Evolutionary conservation across 2,113 vertebrate genomes (phyloP), one percentile per base, ranked within the genome.

Genomic region (Mugil cephalus): DNA sequence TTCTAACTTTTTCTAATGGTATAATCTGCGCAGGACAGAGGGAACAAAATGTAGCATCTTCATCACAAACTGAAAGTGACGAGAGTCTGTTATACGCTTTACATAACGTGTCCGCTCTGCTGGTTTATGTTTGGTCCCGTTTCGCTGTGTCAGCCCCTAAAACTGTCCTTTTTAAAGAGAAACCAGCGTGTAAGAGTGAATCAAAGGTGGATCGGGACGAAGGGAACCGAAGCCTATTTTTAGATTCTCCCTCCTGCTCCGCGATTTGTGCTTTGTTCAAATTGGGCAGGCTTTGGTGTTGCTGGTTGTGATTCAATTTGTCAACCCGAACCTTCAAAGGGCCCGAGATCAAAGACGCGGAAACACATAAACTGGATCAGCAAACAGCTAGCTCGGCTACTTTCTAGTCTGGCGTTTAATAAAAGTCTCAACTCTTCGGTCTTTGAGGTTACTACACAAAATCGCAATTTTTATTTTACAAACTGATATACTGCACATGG

Each of bases 241-340:
- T 85, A 84, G 84, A 87, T 4, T 36, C 55, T 58, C 66, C 9
- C 9, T 82, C 54, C 67, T 69, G 59, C 58, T 55, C 69, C 60
- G 66, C 80, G 82, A 89, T 88, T 85, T 83, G 56, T 77, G 77
- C 76, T 87, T 88, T 89, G 75, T 88, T 85, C 75, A 75, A 64
- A 86, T 64, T 30, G 67, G 69, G 72, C 66, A 76, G 69, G 81
- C 64, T 38, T 84, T 74, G 64, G 62, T 77, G 0, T 82, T 88
- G 70, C 54, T 79, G 60, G 47, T 4, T 72, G 54, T 69, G 69
- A 59, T 79, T 82, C 79, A 80, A 74, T 11, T 11, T 78, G 77
- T 79, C 79, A 78, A 63, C 14, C 64, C 12, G 60, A 61, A 36
- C 64, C 85, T 77, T 89, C 87, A 88, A 88, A 92, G 83, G 54